Evolutionary conservation across 2,113 vertebrate genomes (phyloP).

Genomic region (Aldabrachelys gigantea): DNA sequence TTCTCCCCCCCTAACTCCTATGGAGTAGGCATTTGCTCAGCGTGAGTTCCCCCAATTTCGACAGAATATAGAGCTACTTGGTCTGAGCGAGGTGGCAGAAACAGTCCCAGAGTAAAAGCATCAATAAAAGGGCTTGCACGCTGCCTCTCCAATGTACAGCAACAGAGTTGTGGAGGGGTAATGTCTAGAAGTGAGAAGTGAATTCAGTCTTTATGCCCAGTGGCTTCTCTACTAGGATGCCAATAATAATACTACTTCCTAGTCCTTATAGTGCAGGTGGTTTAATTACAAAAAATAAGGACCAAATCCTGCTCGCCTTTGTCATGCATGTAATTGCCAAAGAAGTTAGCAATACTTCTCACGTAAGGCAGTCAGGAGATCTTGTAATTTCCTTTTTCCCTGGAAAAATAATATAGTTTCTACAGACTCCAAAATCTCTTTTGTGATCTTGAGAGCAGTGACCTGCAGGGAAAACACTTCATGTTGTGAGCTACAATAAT

Average conservation of each 20-base stretch:
- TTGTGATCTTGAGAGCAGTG: constrained; percentile 11
- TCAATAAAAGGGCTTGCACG: background rate
- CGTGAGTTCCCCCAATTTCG: background rate
- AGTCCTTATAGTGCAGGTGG: background rate
- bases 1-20: background rate
- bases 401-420: background rate
- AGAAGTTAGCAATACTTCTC: background rate
- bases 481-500: constrained; percentile 11
- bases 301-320: background rate
- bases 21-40: background rate
- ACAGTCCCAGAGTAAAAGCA: background rate
- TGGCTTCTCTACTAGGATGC: background rate
- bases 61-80: background rate
- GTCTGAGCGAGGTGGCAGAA: background rate
- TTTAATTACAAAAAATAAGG: background rate
- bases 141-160: background rate
- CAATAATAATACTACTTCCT: background rate
- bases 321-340: background rate
- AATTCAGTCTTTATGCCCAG: background rate
- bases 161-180: background rate
- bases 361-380: background rate
- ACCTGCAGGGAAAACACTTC: constrained; percentile 38
- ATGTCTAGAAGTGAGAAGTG: background rate
- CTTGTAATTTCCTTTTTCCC: background rate
- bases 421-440: background rate